phyloP scores from a whole-genome alignment of 2,888 invertebrate genomes.

The Crioceris asparagi region DNA sequence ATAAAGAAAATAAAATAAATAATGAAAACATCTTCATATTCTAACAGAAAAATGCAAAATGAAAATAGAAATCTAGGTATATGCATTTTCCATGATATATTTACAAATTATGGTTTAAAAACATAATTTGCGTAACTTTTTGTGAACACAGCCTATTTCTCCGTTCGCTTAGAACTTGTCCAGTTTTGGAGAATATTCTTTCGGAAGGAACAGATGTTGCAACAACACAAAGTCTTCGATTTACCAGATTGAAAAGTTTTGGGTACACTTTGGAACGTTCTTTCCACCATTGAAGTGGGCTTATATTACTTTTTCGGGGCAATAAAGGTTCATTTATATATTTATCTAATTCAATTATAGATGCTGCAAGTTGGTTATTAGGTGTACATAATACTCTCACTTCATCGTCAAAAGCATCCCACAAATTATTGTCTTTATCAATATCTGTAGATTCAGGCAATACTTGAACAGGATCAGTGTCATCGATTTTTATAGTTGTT shows the following conservation, averaged over 20 bases:
- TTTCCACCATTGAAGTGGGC: neutral
- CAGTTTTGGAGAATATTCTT: neutral
- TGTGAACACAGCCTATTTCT: neutral
- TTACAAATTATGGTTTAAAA: neutral
- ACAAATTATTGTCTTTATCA: conserved; percentile 9
- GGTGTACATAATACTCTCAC: conserved; percentile 10
- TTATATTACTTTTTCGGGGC: neutral
- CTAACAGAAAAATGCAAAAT: too few species aligned
- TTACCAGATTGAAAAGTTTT: neutral
- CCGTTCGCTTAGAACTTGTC: neutral
- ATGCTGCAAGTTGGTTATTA: conserved; percentile 10
- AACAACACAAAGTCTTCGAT: neutral
- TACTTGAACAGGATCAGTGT: conserved; percentile 5
- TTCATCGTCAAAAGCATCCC: conserved; percentile 13
- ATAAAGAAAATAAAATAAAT: too few species aligned
- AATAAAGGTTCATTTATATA: conserved; percentile 11
- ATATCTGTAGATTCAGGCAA: conserved; percentile 5
- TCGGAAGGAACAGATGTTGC: conserved; percentile 1
- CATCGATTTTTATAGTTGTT: too few species aligned
- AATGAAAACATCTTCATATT: too few species aligned
- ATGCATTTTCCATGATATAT: too few species aligned
- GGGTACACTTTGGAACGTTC: neutral
- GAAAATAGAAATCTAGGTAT: too few species aligned
- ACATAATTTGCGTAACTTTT: conserved; percentile 1
- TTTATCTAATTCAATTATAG: conserved; percentile 16